Base-by-base conservation (phyloP, 2,113 vertebrate species). In the Corythoichthys intestinalis region DNA sequence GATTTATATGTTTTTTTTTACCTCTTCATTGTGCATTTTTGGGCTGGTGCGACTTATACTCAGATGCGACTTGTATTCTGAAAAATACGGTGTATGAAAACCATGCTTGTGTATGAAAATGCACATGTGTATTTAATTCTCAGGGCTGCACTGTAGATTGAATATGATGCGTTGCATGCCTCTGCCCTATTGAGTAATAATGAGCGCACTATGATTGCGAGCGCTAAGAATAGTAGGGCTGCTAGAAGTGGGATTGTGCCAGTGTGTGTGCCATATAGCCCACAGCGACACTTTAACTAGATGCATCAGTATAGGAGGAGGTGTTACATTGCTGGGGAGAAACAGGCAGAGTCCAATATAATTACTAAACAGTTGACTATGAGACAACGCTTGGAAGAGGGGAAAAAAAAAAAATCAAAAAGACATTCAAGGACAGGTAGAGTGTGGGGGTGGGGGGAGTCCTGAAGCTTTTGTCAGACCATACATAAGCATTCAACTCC, bases 181-280 rank as follows among this genome's bases (percentile, higher is more conserved):
- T 78, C 69, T 69, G 60, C 70, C 78, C 74, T 78, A 79, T 68
- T 79, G 81, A 72, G 74, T 73, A 75, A 83, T 78, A 86, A 88
- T 80, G 76, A 79, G 67, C 80, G 74, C n/a, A 57, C 66, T 78
- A 70, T 74, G 83, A 84, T 84, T 83, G 76, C 80, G 67, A 70
- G 80, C 39, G 77, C 83, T 85, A 86, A 84, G 69, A 88, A 85
- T 86, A 89, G 80, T 61, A 9, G 65, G 48, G 77, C 70, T 57
- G 70, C 72, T 65, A 6, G 70, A 70, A 67, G 67, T 14, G 56
- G 71, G 66, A 63, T 69, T 74, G 72, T 75, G 9, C 41, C 41
- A 44, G 41, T 79, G 56, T 50, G 62, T 48, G 64, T 50, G 70
- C 59, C 62, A 71, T 73, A 60, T 1, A 10, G 66, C 73, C 73